A percentile compares a stretch with the other conserved stretches of the same genome.
Conservation (phyloP, 2,113 vertebrate species). For the Leptodactylus fuscus region DNA sequence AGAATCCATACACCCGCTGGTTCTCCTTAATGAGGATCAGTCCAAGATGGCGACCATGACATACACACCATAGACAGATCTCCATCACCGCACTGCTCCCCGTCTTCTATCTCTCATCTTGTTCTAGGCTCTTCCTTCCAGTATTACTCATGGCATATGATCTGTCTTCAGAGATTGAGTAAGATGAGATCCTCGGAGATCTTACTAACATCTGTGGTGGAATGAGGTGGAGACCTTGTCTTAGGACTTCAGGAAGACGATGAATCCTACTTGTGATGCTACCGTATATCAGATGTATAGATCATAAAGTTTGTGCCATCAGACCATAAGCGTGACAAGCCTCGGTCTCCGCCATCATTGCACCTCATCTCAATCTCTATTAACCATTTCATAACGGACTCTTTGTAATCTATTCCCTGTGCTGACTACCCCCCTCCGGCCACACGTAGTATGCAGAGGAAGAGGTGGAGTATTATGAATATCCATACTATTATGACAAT, state of each 20-base stretch:
- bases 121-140: neutral
- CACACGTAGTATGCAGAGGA: conserved; percentile 77
- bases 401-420: conserved; percentile 48
- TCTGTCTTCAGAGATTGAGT: conserved; percentile 47
- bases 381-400: conserved; percentile 31
- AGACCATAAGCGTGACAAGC: too few species aligned
- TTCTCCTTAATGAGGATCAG: too few species aligned
- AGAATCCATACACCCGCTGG: too few species aligned
- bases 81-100: neutral
- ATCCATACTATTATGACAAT: conserved; percentile 76
- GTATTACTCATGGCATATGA: neutral
- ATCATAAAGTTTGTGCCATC: too few species aligned
- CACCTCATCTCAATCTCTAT: conserved; percentile 34
- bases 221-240: conserved; percentile 7
- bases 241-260: neutral
- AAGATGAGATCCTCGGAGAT: neutral
- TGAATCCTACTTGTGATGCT: neutral
- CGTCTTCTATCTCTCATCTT: neutral
- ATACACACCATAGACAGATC: neutral
- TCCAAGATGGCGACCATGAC: too few species aligned
- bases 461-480: conserved; percentile 77
- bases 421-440: conserved; percentile 55
- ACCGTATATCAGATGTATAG: too few species aligned
- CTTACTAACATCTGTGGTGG: neutral
- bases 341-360: neutral